Evolutionary conservation across 1,140 invertebrate species (phyloP).

Genomic region (Tetragonula clypearis): DNA sequence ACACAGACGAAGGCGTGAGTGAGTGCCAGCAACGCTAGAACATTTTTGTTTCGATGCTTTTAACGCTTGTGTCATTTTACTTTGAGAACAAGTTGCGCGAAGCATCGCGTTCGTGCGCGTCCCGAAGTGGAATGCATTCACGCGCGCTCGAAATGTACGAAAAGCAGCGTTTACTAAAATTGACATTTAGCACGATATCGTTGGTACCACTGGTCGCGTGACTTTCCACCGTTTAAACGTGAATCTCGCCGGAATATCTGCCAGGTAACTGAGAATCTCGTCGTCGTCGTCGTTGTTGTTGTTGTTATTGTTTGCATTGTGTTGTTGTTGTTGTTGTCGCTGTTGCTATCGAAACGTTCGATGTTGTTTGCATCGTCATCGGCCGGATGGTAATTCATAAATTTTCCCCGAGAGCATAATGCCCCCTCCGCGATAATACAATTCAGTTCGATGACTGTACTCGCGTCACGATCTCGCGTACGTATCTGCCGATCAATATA

Average conservation of each 20-base stretch:
- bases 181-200: background rate
- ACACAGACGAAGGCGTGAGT: no score
- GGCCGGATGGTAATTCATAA: background rate
- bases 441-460: background rate
- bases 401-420: background rate
- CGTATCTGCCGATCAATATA: slow-evolving; percentile 3
- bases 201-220: background rate
- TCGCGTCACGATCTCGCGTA: no score
- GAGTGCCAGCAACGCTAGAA: background rate
- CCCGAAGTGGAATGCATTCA: background rate
- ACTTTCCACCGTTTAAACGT: background rate
- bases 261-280: no score
- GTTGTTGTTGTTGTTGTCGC: no score
- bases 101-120: background rate
- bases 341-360: background rate
- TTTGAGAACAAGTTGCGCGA: slow-evolving; percentile 18
- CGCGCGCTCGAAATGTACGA: no score
- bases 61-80: slow-evolving; percentile 23
- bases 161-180: background rate
- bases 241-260: background rate
- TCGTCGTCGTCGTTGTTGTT: no score
- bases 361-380: background rate
- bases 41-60: slow-evolving; percentile 25
- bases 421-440: no score
- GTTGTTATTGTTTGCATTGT: no score